Evolutionary conservation across 2,797 vertebrate species (phyloP).

Genomic region (Scomberomorus guttatus): DNA sequence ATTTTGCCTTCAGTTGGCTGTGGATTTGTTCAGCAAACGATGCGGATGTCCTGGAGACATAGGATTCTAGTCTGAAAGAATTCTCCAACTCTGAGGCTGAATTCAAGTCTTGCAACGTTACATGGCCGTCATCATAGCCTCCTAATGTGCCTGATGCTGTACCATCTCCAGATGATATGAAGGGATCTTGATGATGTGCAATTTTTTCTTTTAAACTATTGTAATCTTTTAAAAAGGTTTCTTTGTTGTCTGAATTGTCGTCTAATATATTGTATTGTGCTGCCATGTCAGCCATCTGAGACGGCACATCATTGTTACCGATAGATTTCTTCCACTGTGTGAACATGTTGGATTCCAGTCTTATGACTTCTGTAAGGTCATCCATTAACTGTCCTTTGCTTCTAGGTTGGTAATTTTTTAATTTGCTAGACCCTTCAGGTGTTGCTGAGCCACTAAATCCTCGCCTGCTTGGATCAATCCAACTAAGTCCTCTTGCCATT

Average conservation of each 20-base stretch:
- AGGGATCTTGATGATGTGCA: no score
- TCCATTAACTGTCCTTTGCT: fast-evolving
- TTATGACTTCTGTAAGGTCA: fast-evolving
- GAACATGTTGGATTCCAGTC: neutral
- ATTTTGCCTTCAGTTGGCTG: slow-evolving; percentile 26
- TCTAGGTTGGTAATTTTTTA: fast-evolving
- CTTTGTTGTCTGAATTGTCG: fast-evolving
- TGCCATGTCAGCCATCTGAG: neutral
- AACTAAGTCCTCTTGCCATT: slow-evolving; percentile 41
- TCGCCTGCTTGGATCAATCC: slow-evolving; percentile 44
- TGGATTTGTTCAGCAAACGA: slow-evolving; percentile 32
- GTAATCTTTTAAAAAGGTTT: neutral
- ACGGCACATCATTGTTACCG: fast-evolving
- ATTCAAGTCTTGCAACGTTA: slow-evolving; percentile 33
- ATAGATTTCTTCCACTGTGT: neutral
- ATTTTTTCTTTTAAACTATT: fast-evolving
- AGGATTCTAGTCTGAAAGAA: slow-evolving; percentile 54
- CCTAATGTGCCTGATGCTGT: slow-evolving; percentile 8
- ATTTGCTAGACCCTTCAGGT: neutral
- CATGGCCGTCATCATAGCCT: slow-evolving; percentile 42
- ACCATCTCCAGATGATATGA: neutral
- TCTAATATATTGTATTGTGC: fast-evolving
- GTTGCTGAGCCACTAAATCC: slow-evolving; percentile 56
- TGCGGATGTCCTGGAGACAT: slow-evolving; percentile 34
- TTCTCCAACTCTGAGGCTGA: slow-evolving; percentile 46